Conservation (phyloP, 2,113 vertebrate species). For the Chelonoidis abingdonii region DNA sequence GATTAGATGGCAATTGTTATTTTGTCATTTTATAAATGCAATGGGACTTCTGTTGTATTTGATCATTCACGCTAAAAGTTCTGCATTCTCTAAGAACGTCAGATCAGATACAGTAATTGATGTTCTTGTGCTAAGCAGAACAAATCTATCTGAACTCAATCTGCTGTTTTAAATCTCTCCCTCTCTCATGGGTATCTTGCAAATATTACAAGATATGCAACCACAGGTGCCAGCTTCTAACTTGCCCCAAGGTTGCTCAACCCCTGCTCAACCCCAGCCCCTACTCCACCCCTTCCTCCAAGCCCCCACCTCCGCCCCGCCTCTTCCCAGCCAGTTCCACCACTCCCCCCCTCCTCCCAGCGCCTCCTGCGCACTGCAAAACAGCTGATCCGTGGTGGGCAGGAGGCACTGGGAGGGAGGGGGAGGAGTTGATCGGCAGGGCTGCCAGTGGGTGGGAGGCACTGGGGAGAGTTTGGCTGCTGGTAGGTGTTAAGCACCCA, state of each 20-base stretch:
- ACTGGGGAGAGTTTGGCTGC: too few relatives aligned
- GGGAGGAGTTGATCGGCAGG: too few relatives aligned
- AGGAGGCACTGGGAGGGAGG: too few relatives aligned
- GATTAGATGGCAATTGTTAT: background rate
- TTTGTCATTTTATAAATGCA: background rate
- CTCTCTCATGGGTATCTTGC: background rate
- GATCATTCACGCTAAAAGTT: background rate
- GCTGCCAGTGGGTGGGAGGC: too few relatives aligned
- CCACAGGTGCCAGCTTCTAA: background rate
- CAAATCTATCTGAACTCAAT: background rate
- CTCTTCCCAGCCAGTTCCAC: too few relatives aligned
- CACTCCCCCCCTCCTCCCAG: too few relatives aligned
- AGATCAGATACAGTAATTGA: background rate
- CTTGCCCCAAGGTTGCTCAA: background rate
- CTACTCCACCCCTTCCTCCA: too few relatives aligned
- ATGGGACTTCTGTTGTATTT: background rate
- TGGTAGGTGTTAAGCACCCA: too few relatives aligned
- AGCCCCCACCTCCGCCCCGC: too few relatives aligned
- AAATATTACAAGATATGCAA: background rate
- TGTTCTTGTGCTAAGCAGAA: constrained; percentile 3
- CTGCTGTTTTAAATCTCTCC: background rate
- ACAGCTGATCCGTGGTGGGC: too few relatives aligned
- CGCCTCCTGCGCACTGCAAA: too few relatives aligned
- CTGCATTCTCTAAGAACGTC: background rate
- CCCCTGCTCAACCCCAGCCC: too few relatives aligned